phyloP scores from a whole-genome alignment of 1,140 invertebrate genomes.

The Drosophila simulans region DNA sequence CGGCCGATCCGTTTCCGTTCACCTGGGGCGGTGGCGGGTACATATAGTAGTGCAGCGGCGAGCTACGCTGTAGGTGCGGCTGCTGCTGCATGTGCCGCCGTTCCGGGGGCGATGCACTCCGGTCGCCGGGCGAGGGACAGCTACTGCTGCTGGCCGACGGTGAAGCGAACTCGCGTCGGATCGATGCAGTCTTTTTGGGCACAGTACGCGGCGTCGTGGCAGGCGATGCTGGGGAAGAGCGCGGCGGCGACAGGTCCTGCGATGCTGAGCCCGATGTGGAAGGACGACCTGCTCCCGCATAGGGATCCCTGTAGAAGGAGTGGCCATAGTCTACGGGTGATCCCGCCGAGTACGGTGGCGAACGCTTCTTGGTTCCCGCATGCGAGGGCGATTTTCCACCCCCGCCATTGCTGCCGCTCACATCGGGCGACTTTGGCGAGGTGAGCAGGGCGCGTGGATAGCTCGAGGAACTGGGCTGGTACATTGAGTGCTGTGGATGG shows the following conservation, averaged over 20 bases:
- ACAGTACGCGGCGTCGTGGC: constrained; percentile 76
- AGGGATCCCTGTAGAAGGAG: constrained; percentile 64
- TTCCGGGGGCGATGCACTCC: constrained; percentile 64
- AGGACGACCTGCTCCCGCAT: constrained; percentile 42
- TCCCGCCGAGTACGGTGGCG: constrained; percentile 69
- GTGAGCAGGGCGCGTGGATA: constrained; percentile 57
- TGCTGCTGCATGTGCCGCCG: constrained; percentile 51
- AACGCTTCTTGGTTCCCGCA: constrained; percentile 69
- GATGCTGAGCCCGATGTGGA: constrained; percentile 31
- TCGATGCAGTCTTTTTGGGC: constrained; percentile 84
- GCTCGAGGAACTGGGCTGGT: constrained; percentile 47
- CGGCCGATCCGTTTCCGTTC: constrained; percentile 53
- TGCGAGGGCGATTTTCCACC: constrained; percentile 76
- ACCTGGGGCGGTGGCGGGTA: constrained; percentile 65
- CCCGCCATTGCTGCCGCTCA: constrained; percentile 54
- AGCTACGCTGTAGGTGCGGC: constrained; percentile 58
- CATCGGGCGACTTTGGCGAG: constrained; percentile 78
- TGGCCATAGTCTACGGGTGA: constrained; percentile 73
- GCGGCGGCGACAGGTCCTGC: constrained; percentile 64
- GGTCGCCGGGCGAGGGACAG: constrained; percentile 71
- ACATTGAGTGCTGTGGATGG: constrained; percentile 58
- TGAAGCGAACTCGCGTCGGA: constrained; percentile 83
- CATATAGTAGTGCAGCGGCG: constrained; percentile 78
- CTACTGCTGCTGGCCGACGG: constrained; percentile 71
- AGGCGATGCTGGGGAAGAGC: constrained; percentile 67